A percentile compares a stretch with the other conserved stretches of the same genome.
These are phyloP conservation scores for Tetrapedia diversipes DNA, from an alignment of 2,888 invertebrate genomes.

Conservation along the genomic window DNA sequence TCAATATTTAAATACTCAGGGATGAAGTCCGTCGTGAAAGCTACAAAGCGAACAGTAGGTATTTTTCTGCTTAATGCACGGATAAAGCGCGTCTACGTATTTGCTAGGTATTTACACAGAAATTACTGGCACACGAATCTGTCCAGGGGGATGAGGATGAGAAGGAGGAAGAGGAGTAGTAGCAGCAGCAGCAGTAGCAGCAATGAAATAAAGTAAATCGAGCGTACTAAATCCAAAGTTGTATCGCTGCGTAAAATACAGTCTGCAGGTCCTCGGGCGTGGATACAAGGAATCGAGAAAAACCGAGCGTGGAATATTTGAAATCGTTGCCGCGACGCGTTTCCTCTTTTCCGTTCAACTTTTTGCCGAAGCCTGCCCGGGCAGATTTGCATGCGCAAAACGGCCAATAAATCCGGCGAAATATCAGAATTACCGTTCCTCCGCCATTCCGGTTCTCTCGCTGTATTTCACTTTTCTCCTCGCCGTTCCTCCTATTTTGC, in stretches of 20 bases:
- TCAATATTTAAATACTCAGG: not conserved
- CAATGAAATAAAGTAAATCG: slow-evolving; percentile 6
- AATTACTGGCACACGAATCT: not conserved
- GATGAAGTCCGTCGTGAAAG: not conserved
- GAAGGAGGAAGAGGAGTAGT: too few relatives aligned
- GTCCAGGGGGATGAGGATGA: too few relatives aligned
- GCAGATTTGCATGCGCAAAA: slow-evolving; percentile 65
- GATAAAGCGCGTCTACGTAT: not conserved
- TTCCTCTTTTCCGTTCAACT: slow-evolving; percentile 35
- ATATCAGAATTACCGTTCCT: slow-evolving; percentile 59
- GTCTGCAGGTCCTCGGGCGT: not conserved
- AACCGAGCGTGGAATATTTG: slow-evolving; percentile 53
- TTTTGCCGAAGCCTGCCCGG: slow-evolving; percentile 51
- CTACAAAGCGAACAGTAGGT: not conserved
- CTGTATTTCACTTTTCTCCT: not conserved
- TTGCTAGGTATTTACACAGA: not conserved
- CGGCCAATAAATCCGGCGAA: slow-evolving; percentile 68
- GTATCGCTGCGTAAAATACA: slow-evolving; percentile 25
- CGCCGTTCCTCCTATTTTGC: slow-evolving; percentile 10
- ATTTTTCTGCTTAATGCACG: not conserved
- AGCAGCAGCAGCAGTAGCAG: too few relatives aligned
- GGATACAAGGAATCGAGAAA: slow-evolving; percentile 17
- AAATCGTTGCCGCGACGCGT: slow-evolving; percentile 50
- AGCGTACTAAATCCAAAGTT: slow-evolving; percentile 1
- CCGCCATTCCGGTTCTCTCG: slow-evolving; percentile 41